phyloP scores from a whole-genome alignment of 2,113 vertebrate species.

The Poecile atricapillus region DNA sequence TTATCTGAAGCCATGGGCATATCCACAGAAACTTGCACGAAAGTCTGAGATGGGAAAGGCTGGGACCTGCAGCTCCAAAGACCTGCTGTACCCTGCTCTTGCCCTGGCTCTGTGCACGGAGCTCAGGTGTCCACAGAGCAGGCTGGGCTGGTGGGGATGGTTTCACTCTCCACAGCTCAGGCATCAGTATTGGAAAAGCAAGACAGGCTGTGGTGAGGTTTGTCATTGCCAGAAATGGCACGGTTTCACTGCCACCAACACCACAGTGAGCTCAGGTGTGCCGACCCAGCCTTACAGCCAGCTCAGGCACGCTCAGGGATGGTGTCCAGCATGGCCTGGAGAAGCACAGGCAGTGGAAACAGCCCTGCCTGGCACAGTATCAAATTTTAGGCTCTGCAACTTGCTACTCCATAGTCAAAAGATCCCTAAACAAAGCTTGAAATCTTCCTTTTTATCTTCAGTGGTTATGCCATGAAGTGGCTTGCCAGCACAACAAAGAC shows the following conservation, averaged over 20 bases:
- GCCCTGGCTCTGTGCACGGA: neutral
- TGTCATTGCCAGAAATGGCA: neutral
- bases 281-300: fast-evolving
- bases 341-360: neutral
- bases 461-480: neutral
- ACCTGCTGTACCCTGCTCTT: neutral
- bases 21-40: neutral
- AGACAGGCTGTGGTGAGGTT: neutral
- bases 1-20: neutral
- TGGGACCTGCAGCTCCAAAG: neutral
- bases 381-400: neutral
- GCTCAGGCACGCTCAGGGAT: neutral
- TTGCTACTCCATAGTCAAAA: neutral
- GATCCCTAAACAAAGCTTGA: neutral
- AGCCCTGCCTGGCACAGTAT: neutral
- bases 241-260: fast-evolving
- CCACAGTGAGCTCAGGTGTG: neutral
- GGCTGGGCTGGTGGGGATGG: neutral
- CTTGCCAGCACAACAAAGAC: neutral
- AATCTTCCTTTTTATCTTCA: neutral
- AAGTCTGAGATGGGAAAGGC: neutral
- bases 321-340: neutral
- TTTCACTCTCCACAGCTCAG: fast-evolving
- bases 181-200: neutral
- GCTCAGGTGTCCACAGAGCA: neutral